phyloP scores from a whole-genome alignment of 2,113 vertebrate genomes.

The Serinus canaria region DNA sequence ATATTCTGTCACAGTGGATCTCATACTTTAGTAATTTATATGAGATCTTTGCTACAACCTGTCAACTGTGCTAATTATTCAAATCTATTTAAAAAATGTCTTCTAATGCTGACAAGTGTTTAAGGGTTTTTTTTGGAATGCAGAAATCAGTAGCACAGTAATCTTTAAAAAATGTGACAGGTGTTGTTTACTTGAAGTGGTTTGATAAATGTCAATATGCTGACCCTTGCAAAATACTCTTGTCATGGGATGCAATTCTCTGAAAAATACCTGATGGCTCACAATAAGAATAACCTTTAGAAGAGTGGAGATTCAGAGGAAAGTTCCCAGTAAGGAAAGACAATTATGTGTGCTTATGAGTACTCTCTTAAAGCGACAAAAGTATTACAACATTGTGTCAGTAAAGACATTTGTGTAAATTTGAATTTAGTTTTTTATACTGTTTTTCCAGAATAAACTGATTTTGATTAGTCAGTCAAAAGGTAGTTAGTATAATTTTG shows the following conservation, averaged over 20 bases:
- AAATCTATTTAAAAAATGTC: background rate
- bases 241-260: background rate
- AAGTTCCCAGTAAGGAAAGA: background rate
- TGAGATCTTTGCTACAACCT: background rate
- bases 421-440: background rate
- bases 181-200: background rate
- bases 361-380: background rate
- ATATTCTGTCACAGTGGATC: background rate
- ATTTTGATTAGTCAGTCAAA: background rate
- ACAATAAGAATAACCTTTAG: background rate
- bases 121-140: background rate
- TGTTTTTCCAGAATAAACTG: background rate
- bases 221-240: background rate
- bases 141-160: background rate
- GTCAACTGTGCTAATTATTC: constrained; percentile 5
- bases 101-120: background rate
- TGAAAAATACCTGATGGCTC: background rate
- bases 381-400: background rate
- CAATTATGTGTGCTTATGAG: background rate
- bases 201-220: background rate
- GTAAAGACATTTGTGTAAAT: background rate
- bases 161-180: background rate
- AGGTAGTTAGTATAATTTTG: background rate
- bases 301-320: background rate
- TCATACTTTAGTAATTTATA: background rate